Evolutionary conservation across 2,888 invertebrate genomes (phyloP).

Genomic region (Drosophila anceps): DNA sequence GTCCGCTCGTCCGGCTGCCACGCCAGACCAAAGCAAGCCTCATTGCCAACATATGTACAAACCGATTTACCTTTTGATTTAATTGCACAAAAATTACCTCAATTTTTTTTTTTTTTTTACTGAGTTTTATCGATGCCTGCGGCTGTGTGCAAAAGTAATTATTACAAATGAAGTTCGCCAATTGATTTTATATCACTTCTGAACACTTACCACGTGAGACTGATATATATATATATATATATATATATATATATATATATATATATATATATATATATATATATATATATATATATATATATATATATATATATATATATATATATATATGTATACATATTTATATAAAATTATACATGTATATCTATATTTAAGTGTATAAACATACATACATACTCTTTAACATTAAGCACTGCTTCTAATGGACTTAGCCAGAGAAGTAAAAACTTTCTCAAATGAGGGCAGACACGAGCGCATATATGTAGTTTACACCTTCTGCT

Average conservation of each 20-base stretch:
- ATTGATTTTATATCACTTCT: constrained; percentile 6
- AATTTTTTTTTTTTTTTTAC: constrained; percentile 32
- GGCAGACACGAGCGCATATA: background rate
- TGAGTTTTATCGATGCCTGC: constrained; percentile 28
- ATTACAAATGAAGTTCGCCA: constrained; percentile 56
- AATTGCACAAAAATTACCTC: constrained; percentile 60
- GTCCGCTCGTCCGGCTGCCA: background rate
- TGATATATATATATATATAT: background rate
- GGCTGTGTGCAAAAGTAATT: constrained; percentile 43
- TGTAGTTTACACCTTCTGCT: background rate
- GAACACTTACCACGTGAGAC: background rate
- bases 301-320: too few species aligned
- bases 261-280: background rate
- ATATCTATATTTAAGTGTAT: too few species aligned
- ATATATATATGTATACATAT: too few species aligned
- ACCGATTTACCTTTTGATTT: constrained; percentile 60
- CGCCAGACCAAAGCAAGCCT: background rate
- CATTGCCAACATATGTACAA: constrained; percentile 1
- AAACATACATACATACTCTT: too few species aligned
- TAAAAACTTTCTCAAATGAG: background rate
- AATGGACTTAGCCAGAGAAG: too few species aligned
- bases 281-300: background rate
- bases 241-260: background rate
- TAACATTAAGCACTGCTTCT: too few species aligned
- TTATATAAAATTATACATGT: too few species aligned